Evolutionary conservation across 2,113 vertebrate genomes (phyloP).

Genomic region (Tympanuchus pallidicinctus): DNA sequence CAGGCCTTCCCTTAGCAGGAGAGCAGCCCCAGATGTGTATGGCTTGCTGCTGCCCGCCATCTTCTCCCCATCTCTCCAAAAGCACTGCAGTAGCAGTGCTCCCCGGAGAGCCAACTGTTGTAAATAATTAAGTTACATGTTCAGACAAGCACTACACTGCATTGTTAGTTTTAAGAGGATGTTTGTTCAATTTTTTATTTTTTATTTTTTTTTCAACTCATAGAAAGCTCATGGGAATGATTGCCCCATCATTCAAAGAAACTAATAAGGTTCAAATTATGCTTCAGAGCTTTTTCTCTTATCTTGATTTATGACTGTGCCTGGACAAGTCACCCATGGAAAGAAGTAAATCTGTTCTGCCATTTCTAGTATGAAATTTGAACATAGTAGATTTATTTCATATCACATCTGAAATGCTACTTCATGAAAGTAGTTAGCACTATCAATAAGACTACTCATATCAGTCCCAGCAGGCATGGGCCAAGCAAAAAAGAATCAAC

Average conservation of each 20-base stretch:
- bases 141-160: not conserved
- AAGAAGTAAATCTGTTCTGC: not conserved
- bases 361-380: not conserved
- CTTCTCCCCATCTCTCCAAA: not conserved
- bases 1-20: no score
- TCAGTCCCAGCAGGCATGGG: not conserved
- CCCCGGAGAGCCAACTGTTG: not conserved
- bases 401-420: not conserved
- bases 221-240: not conserved
- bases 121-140: not conserved
- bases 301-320: not conserved
- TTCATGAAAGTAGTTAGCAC: not conserved
- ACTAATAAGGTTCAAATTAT: not conserved
- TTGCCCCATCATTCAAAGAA: not conserved
- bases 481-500: not conserved
- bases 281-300: not conserved
- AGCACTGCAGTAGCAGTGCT: not conserved
- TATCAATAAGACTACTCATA: constrained; percentile 22
- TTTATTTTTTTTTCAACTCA: not conserved
- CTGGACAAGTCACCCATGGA: constrained; percentile 7
- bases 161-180: not conserved
- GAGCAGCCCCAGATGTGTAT: no score
- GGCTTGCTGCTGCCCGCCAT: no score
- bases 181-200: not conserved
- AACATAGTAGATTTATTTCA: not conserved